Percentiles rank a stretch among this genome's conserved stretches.
Conservation (phyloP, 2,113 vertebrate species). For the Toxotes jaculatrix region DNA sequence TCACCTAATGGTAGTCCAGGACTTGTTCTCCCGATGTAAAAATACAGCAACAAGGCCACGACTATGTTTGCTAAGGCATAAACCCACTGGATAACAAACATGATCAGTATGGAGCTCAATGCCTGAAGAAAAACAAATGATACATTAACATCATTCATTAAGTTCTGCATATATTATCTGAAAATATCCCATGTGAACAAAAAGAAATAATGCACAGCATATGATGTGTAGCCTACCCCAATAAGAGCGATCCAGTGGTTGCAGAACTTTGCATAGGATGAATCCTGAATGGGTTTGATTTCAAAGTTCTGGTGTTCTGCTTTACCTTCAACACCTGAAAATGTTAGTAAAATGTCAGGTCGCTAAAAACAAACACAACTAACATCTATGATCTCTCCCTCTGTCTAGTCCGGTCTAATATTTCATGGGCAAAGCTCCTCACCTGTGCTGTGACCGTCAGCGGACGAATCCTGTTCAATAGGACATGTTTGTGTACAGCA, state of each 20-base stretch:
- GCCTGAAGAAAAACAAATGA: slow-evolving; percentile 83
- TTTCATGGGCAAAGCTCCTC: slow-evolving; percentile 7
- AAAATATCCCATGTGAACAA: neutral
- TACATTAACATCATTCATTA: neutral
- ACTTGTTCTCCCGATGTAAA: slow-evolving; percentile 93
- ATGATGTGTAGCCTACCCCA: slow-evolving; percentile 85
- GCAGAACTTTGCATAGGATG: slow-evolving; percentile 87
- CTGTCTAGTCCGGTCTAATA: neutral
- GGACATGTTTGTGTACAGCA: neutral
- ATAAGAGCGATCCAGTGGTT: slow-evolving; percentile 93
- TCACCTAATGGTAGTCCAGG: slow-evolving; percentile 93
- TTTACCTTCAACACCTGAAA: slow-evolving; percentile 80
- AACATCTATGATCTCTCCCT: neutral
- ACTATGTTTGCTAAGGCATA: slow-evolving; percentile 91
- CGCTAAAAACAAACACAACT: neutral
- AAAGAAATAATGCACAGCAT: neutral
- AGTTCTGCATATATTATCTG: neutral
- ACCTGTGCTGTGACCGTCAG: slow-evolving; percentile 70
- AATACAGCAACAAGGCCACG: slow-evolving; percentile 88
- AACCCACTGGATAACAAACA: slow-evolving; percentile 97
- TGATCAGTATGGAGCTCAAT: slow-evolving; percentile 88
- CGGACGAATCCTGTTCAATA: slow-evolving; percentile 45
- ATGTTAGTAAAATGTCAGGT: slow-evolving; percentile 24
- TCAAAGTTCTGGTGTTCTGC: slow-evolving; percentile 82
- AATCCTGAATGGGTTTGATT: slow-evolving; percentile 82